Conservation (phyloP, 92 coral and sea anemone species). For the Siderastrea radians region DNA sequence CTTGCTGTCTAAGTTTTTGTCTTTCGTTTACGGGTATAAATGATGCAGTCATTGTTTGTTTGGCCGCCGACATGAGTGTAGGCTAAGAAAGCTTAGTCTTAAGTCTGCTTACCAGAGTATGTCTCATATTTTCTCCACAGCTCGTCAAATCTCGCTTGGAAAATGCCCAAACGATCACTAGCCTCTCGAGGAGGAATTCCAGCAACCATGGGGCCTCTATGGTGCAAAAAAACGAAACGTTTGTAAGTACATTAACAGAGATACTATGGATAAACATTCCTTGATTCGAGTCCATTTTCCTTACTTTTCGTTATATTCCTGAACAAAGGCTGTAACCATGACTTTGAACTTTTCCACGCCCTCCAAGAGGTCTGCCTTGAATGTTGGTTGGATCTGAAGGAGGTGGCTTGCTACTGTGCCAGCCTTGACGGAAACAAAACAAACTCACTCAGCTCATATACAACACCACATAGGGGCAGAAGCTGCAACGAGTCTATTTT, state of each 20-base stretch:
- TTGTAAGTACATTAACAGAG: not conserved
- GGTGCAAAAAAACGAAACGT: not conserved
- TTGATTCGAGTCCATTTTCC: constrained; percentile 1
- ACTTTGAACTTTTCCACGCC: constrained; percentile 92
- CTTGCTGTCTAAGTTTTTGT: no score
- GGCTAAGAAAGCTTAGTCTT: no score
- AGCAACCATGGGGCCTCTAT: constrained; percentile 97
- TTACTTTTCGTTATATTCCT: constrained; percentile 95
- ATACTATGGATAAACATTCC: not conserved
- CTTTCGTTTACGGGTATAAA: no score
- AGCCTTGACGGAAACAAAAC: constrained; percentile 65
- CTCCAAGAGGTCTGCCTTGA: constrained; percentile 90
- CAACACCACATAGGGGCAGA: not conserved
- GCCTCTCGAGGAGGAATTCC: constrained; percentile 98
- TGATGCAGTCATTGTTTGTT: no score
- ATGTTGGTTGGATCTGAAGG: constrained; percentile 92
- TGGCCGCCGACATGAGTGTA: no score
- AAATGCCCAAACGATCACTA: constrained; percentile 96
- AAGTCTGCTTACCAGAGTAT: constrained; percentile 84
- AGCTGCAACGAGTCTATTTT: no score
- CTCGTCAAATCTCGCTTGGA: constrained; percentile 99
- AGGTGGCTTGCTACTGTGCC: constrained; percentile 89
- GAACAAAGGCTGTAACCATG: constrained; percentile 79
- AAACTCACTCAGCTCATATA: not conserved
- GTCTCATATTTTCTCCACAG: constrained; percentile 99